Conservation (phyloP, 2,113 vertebrate genomes). For the Ictalurus furcatus region DNA sequence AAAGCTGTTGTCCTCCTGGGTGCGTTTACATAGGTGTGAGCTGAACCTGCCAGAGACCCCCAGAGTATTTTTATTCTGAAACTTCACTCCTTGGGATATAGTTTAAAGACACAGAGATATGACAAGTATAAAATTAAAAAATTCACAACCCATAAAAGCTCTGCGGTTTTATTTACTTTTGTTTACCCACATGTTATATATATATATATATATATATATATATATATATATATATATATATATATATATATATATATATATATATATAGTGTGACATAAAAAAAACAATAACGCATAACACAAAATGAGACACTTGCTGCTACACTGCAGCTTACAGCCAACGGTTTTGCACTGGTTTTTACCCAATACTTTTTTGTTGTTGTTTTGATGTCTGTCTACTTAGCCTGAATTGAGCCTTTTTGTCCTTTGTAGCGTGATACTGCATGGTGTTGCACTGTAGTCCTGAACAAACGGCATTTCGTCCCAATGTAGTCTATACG, state of each 20-base stretch:
- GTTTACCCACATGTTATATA: not conserved
- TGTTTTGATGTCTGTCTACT: not conserved
- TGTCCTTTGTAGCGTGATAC: not conserved
- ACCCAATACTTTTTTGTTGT: not conserved
- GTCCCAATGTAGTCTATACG: not conserved
- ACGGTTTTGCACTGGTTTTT: not conserved
- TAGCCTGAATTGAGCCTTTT: not conserved
- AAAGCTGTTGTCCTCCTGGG: conserved; percentile 76
- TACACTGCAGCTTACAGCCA: not conserved
- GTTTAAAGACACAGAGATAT: not conserved
- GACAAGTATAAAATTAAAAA: not conserved
- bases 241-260: too few relatives aligned
- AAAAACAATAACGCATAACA: not conserved
- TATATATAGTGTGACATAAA: not conserved
- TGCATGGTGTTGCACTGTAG: not conserved
- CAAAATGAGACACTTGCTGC: not conserved
- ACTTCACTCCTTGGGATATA: conserved; percentile 62
- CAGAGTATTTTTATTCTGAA: conserved; percentile 75
- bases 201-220: not conserved
- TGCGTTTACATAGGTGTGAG: conserved; percentile 79
- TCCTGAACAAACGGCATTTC: not conserved
- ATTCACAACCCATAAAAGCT: not conserved
- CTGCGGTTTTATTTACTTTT: not conserved
- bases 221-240: too few relatives aligned
- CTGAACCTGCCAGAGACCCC: conserved; percentile 70